A percentile compares a stretch with the other conserved stretches of the same genome.
Conservation (phyloP, 2,888 invertebrate genomes). For the Lasioglossum figueresi region DNA sequence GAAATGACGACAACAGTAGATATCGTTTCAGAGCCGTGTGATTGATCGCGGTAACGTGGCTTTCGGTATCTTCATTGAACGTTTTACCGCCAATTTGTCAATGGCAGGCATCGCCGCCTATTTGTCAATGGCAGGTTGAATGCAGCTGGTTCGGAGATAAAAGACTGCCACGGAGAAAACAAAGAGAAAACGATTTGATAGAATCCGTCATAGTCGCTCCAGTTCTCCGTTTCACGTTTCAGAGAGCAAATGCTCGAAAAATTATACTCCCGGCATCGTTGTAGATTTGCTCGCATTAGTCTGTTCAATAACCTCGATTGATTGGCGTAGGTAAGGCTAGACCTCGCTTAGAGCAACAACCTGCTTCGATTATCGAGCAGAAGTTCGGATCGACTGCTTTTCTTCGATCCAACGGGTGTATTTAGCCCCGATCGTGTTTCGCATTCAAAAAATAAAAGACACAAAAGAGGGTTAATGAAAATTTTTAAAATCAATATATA, state of each 20-base stretch:
- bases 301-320: slow-evolving; percentile 53
- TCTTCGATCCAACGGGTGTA: not conserved
- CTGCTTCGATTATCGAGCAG: slow-evolving; percentile 63
- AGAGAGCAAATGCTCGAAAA: not conserved
- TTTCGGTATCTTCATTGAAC: slow-evolving; percentile 30
- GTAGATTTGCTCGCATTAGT: slow-evolving; percentile 15
- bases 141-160: slow-evolving; percentile 5
- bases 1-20: not conserved
- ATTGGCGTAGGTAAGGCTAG: slow-evolving; percentile 38
- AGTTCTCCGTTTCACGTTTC: slow-evolving; percentile 25
- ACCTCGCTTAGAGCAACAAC: slow-evolving; percentile 57
- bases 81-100: slow-evolving; percentile 50
- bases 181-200: slow-evolving; percentile 20
- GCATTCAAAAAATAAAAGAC: no score
- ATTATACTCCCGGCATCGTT: not conserved
- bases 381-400: slow-evolving; percentile 52
- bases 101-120: slow-evolving; percentile 29
- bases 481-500: slow-evolving; percentile 2
- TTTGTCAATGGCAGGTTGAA: slow-evolving; percentile 54
- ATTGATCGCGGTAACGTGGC: slow-evolving; percentile 34
- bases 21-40: slow-evolving; percentile 5
- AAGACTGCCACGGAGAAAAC: slow-evolving; percentile 12
- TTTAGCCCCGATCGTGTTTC: no score
- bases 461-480: no score
- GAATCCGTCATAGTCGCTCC: slow-evolving; percentile 43